Evolutionary conservation across 1,140 invertebrate species (phyloP).

Genomic region (Drosophila virilis): DNA sequence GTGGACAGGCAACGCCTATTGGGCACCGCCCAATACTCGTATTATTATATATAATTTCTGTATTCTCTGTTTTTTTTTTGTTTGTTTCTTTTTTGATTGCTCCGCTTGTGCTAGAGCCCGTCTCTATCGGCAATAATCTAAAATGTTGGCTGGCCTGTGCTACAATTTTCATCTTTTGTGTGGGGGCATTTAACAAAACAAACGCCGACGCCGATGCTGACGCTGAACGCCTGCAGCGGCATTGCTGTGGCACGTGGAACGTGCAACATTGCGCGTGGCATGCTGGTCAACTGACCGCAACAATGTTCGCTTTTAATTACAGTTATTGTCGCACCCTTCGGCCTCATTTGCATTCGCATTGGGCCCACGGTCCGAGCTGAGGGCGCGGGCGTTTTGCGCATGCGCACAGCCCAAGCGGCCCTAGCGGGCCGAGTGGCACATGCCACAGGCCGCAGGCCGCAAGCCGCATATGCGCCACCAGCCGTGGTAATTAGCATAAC

Average conservation of each 20-base stretch:
- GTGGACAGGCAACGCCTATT: slow-evolving; percentile 67
- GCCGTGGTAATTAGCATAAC: slow-evolving; percentile 57
- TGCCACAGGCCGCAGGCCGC: slow-evolving; percentile 1
- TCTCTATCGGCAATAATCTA: slow-evolving; percentile 66
- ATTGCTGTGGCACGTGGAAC: slow-evolving; percentile 7
- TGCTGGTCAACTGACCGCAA: slow-evolving; percentile 74
- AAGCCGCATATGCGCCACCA: slow-evolving; percentile 31
- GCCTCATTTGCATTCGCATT: slow-evolving; percentile 63
- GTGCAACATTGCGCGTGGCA: slow-evolving; percentile 31
- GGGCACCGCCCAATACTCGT: not conserved
- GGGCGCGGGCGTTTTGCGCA: slow-evolving; percentile 33
- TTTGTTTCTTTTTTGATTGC: slow-evolving; percentile 22
- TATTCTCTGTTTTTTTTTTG: not conserved
- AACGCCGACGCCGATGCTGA: slow-evolving; percentile 42
- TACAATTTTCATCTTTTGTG: slow-evolving; percentile 47
- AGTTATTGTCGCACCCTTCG: slow-evolving; percentile 78
- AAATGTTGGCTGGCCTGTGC: slow-evolving; percentile 55
- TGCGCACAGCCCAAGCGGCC: not conserved
- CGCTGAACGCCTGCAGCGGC: slow-evolving; percentile 14
- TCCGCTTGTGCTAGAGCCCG: slow-evolving; percentile 2
- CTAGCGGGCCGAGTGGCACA: too few species aligned
- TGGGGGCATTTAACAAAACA: slow-evolving; percentile 59
- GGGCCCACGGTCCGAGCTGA: not conserved
- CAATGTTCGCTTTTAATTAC: slow-evolving; percentile 80
- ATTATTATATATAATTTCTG: not conserved